These are phyloP conservation scores for Zaprionus vittiger DNA, from an alignment of 1,140 invertebrate species.

Conservation along the genomic window DNA sequence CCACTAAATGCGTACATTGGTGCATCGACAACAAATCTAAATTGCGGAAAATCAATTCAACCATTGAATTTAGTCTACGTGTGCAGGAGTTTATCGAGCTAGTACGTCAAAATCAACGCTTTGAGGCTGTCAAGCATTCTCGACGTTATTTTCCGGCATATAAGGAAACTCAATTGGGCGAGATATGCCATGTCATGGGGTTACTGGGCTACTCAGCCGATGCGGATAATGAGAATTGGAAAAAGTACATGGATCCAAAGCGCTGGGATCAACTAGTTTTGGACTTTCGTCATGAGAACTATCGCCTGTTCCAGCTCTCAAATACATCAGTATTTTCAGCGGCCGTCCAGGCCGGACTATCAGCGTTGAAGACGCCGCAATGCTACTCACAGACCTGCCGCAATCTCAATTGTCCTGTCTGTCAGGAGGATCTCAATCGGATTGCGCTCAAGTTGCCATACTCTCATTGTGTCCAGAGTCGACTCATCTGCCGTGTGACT, in stretches of 20 bases:
- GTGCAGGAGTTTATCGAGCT: slow-evolving; percentile 98
- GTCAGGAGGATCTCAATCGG: slow-evolving; percentile 93
- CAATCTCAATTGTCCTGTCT: slow-evolving; percentile 97
- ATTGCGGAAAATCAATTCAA: slow-evolving; percentile 95
- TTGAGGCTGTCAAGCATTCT: slow-evolving; percentile 97
- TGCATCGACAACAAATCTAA: slow-evolving; percentile 99
- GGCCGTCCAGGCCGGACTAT: slow-evolving; percentile 94
- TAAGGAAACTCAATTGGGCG: slow-evolving; percentile 93
- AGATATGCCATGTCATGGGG: slow-evolving; percentile 97
- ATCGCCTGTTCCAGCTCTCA: slow-evolving; percentile 96
- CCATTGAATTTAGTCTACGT: slow-evolving; percentile 95
- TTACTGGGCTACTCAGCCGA: slow-evolving; percentile 95
- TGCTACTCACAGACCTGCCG: slow-evolving; percentile 88
- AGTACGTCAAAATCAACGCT: slow-evolving; percentile 92
- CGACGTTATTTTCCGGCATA: slow-evolving; percentile 95
- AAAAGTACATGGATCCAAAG: slow-evolving; percentile 85
- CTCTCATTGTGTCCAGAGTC: slow-evolving; percentile 97
- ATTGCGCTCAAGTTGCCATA: slow-evolving; percentile 95
- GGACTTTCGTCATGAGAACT: slow-evolving; percentile 97
- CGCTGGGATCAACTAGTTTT: slow-evolving; percentile 94
- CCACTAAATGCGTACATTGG: slow-evolving; percentile 96
- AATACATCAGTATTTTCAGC: slow-evolving; percentile 96
- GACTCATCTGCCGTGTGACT: slow-evolving; percentile 93
- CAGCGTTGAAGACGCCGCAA: slow-evolving; percentile 97
- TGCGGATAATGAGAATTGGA: slow-evolving; percentile 88